Conservation (phyloP, 2,113 vertebrate genomes). For the Etheostoma cragini region DNA sequence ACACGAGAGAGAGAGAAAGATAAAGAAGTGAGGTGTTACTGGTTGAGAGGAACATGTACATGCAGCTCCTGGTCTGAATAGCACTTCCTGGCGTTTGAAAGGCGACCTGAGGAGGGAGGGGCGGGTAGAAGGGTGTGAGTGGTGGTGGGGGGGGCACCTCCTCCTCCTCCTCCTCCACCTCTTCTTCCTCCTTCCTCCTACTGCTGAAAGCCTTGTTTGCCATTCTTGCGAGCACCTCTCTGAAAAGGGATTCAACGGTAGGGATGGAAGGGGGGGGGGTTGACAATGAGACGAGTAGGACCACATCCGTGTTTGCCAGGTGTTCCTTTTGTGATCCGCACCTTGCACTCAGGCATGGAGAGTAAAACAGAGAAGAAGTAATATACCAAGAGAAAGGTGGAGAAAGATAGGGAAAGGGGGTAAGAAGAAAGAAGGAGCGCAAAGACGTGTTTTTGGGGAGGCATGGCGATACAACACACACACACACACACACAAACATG, state of each 20-base stretch:
- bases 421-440: neutral
- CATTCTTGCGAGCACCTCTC: constrained; percentile 79
- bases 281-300: constrained; percentile 74
- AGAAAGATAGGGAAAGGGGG: constrained; percentile 26
- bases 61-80: constrained; percentile 83
- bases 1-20: constrained; percentile 30
- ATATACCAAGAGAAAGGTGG: constrained; percentile 31
- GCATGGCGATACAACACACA: constrained; percentile 17
- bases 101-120: constrained; percentile 66
- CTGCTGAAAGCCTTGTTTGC: constrained; percentile 82
- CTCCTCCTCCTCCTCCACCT: constrained; percentile 39
- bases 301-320: constrained; percentile 85
- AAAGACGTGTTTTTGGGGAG: constrained; percentile 6
- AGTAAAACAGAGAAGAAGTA: constrained; percentile 49
- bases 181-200: constrained; percentile 59
- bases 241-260: constrained; percentile 66
- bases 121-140: constrained; percentile 61
- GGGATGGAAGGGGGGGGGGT: constrained; percentile 22
- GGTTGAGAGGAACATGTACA: constrained; percentile 78
- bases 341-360: constrained; percentile 74
- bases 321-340: constrained; percentile 85
- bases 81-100: constrained; percentile 86
- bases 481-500: neutral
- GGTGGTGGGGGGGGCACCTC: constrained; percentile 51
- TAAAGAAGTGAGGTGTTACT: constrained; percentile 60